phyloP scores from a whole-genome alignment of 2,888 invertebrate genomes.

The Aphodius sticticus region DNA sequence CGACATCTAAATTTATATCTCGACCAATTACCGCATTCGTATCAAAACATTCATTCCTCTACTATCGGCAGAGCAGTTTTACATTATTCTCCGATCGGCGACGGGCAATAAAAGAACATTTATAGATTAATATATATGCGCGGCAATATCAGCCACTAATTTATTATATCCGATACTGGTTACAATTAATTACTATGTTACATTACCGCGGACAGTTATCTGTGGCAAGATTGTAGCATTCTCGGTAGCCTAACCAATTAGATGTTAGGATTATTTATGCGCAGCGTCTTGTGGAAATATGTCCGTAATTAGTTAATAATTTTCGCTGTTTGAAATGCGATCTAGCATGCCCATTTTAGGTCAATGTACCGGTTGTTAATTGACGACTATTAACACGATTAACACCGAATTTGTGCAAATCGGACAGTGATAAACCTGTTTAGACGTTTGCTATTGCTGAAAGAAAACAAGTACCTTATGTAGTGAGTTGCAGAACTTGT shows the following conservation, averaged over 20 bases:
- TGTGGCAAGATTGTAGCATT: neutral
- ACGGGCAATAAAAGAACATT: neutral
- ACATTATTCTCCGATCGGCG: neutral
- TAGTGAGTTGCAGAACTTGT: no score
- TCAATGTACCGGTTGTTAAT: neutral
- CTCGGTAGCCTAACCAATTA: neutral
- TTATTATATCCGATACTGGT: conserved; percentile 24
- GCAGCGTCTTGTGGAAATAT: neutral
- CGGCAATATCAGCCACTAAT: conserved; percentile 6
- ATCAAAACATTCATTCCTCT: neutral
- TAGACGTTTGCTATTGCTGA: no score
- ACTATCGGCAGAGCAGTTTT: neutral
- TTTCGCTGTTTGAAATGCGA: neutral
- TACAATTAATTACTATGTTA: conserved; percentile 22
- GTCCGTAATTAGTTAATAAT: neutral
- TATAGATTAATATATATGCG: neutral
- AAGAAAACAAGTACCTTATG: no score
- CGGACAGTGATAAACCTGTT: no score
- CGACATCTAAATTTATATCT: conserved; percentile 4
- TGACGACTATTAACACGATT: neutral
- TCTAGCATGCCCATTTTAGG: neutral
- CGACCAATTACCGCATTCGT: neutral
- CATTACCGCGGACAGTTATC: neutral
- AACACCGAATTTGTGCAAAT: no score
- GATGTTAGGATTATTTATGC: neutral